Conservation (phyloP, 2,797 vertebrate genomes). For the Cichlasoma orientale region DNA sequence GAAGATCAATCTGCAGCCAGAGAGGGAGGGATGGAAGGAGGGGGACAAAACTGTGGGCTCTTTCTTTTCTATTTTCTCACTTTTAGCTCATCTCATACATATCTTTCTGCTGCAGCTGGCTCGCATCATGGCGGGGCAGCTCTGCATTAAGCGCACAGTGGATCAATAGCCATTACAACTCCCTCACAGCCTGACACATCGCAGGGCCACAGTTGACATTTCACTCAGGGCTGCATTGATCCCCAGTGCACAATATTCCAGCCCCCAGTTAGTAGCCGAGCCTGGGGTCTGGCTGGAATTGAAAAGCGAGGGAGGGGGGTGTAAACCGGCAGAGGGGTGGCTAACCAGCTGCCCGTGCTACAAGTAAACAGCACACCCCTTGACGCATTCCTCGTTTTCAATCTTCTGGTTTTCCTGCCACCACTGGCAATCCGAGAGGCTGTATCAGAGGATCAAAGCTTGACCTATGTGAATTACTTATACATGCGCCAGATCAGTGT, state of each 20-base stretch:
- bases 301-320: conserved; percentile 82
- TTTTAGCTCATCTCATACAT: conserved; percentile 96
- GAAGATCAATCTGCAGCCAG: conserved; percentile 99
- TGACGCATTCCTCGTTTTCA: conserved; percentile 85
- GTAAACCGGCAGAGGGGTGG: conserved; percentile 75
- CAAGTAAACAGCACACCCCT: conserved; percentile 91
- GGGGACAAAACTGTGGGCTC: conserved; percentile 70
- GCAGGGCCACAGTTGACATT: conserved; percentile 95
- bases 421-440: conserved; percentile 81
- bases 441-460: conserved; percentile 85
- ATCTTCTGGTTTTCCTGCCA: conserved; percentile 89
- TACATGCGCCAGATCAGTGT: conserved; percentile 54
- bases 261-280: conserved; percentile 88
- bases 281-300: conserved; percentile 90
- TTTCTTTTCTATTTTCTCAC: conserved; percentile 91
- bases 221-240: conserved; percentile 97
- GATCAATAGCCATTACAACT: conserved; percentile 99
- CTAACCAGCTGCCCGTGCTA: conserved; percentile 90
- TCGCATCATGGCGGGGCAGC: conserved; percentile 82
- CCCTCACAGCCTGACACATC: conserved; percentile 97
- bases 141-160: conserved; percentile 97
- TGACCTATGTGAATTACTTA: conserved; percentile 80
- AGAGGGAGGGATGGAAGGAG: conserved; percentile 92
- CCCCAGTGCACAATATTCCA: conserved; percentile 94
- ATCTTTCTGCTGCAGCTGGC: conserved; percentile 88